Base-by-base conservation (phyloP, 1,140 invertebrate species). In the Himalopsyche phryganea region DNA sequence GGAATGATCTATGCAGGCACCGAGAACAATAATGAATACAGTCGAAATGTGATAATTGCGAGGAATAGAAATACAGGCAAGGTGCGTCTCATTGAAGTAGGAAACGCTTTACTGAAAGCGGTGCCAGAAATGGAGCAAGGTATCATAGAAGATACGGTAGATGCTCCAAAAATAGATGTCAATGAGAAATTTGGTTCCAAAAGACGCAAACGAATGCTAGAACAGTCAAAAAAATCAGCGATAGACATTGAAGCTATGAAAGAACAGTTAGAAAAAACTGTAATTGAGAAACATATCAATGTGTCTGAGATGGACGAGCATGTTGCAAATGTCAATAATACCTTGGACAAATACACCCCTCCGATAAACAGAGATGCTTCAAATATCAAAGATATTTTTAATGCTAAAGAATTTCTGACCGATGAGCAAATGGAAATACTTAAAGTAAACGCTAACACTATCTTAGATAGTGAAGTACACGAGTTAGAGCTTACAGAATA, bases 141-240 rank as follows among this genome's bases (percentile, higher is more conserved):
- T 6, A 17, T 1, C 11, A 17, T 45, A 1, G 9, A 18, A 5
- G 47, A 50, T 42, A 28, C 35, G 17, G 41, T 38, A 20, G 59
- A 55, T 23, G 38, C 13, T 51, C 7, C 14, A 10, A 19, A 41
- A 35, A 17, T 36, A 15, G 14, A 57, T 4, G 61, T 79, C 2
- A 73, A 72, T 13, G 78, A 73, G 66, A 62, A 73, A 28, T 79
- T 78, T 67, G 76, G 76, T 42, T 78, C 76, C 0, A 78, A 78
- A 47, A 71, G 68, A 58, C 56, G 60, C 1, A 77, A 73, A 65
- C 57, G 76, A 55, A 67, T 65, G 65, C 70, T 71, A 0, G 73
- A 78, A 57, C 72, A 77, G 35, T 68, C 55, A 46, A 73, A 78
- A 54, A 71, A 56, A 58, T 66, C 73, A 66, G 71, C 71, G 65